phyloP scores from a whole-genome alignment of 1,140 invertebrate species.

The Lordiphosa collinella region DNA sequence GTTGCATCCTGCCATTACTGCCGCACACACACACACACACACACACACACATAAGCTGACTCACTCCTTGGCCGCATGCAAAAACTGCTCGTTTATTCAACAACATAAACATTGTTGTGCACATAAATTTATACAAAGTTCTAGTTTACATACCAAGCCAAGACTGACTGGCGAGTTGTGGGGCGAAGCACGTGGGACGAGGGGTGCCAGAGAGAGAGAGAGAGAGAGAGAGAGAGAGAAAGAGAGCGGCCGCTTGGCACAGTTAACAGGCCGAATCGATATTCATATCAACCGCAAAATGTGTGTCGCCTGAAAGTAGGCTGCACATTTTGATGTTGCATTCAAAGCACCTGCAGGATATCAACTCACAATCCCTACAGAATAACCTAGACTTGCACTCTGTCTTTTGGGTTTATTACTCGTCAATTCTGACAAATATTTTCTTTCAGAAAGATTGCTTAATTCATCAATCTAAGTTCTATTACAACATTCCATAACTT shows the following conservation, averaged over 20 bases:
- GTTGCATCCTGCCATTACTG: constrained; percentile 72
- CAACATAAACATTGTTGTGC: constrained; percentile 76
- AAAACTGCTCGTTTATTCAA: constrained; percentile 74
- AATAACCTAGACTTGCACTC: too few relatives aligned
- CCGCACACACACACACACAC: constrained; percentile 20
- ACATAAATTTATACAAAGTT: constrained; percentile 77
- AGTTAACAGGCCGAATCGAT: constrained; percentile 67
- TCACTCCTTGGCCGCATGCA: constrained; percentile 49
- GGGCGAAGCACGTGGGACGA: background rate
- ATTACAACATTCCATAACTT: too few relatives aligned
- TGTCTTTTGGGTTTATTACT: too few relatives aligned
- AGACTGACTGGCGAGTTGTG: constrained; percentile 6
- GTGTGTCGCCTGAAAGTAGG: constrained; percentile 65
- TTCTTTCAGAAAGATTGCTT: too few relatives aligned
- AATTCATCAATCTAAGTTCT: too few relatives aligned
- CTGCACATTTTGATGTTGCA: constrained; percentile 57
- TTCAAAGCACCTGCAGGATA: constrained; percentile 30
- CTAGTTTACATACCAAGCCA: constrained; percentile 63
- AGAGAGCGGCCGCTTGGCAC: constrained; percentile 37
- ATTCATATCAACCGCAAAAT: constrained; percentile 76
- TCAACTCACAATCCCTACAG: too few relatives aligned
- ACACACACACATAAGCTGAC: background rate
- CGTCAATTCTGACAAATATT: too few relatives aligned
- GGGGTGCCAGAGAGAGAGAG: background rate
- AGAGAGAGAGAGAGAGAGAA: background rate